phyloP scores from a whole-genome alignment of 2,113 vertebrate genomes.

The Apodemus sylvaticus region DNA sequence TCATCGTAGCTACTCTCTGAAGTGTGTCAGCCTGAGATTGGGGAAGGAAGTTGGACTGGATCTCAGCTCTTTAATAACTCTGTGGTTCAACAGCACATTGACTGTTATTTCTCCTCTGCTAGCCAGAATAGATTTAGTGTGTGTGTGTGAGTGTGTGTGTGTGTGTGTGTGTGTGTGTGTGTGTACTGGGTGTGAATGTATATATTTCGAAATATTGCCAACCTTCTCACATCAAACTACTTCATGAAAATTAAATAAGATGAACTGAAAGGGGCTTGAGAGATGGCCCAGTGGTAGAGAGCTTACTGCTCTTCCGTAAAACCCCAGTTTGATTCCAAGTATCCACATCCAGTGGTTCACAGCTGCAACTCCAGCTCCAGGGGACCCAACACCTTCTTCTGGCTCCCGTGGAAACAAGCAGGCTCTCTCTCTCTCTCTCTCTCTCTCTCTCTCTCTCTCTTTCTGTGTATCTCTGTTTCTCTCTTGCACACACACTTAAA shows the following conservation, averaged over 20 bases:
- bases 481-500: too few relatives aligned
- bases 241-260: conserved; percentile 54
- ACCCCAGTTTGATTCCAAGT: background rate
- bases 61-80: background rate
- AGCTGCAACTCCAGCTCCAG: background rate
- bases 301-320: background rate
- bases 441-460: background rate
- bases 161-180: background rate
- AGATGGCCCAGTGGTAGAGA: background rate
- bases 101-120: conserved; percentile 9
- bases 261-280: background rate
- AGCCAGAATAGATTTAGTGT: background rate
- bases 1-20: background rate
- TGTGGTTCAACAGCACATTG: background rate
- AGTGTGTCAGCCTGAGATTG: background rate
- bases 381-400: background rate
- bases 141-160: background rate
- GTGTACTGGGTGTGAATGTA: background rate
- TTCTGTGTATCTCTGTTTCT: too few relatives aligned
- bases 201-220: conserved; percentile 36
- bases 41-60: background rate
- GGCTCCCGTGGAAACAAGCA: background rate
- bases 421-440: background rate
- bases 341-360: background rate
- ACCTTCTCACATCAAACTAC: conserved; percentile 24